Evolutionary conservation across 2,113 vertebrate species (phyloP), one percentile per base, ranked within the genome.

Genomic region (Monarcha castaneiventris): DNA sequence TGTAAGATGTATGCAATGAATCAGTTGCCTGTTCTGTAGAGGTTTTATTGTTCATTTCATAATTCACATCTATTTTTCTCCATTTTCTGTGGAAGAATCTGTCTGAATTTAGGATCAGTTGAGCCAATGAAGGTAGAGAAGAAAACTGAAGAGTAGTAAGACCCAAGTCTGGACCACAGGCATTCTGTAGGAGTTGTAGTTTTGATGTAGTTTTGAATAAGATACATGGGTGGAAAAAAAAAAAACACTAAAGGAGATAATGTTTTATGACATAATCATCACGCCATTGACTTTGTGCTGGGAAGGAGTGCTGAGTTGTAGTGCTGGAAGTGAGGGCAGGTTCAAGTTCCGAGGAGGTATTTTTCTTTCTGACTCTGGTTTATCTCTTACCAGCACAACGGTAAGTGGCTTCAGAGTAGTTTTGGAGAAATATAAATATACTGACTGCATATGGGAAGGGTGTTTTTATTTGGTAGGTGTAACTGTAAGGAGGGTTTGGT

Each of bases 381-480:
- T 89, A 26, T 52, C 22, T 76, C 76, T 43, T 23, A 37, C 6
- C 61, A 69, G 68, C 21, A 16, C 55, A 79, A 51, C 0, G 0
- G 20, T 39, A n/a, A 86, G 71, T 16, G 18, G 16, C 39, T 85
- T 90, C 26, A 43, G 25, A 80, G 51, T 6, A 48, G 35, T 67
- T 94, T 78, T 84, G 78, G 49, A 81, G 87, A 72, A 87, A 64
- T 44, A 35, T 64, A 49, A 66, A 90, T 75, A 56, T 8, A 76
- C 56, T 13, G 56, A 29, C 25, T 9, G 0, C 39, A 13, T 30
- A n/a, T 63, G 79, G 71, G 46, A 84, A 72, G 0, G 2, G 25
- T 18, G 39, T 3, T 69, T 93, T 78, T 41, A 23, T 83, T 67
- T 10, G 46, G 52, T 23, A 84, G 66, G 43, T 64, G 83, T 90